Base-by-base conservation (phyloP, 2,888 invertebrate species). In the Aproaerema taeniolella region DNA sequence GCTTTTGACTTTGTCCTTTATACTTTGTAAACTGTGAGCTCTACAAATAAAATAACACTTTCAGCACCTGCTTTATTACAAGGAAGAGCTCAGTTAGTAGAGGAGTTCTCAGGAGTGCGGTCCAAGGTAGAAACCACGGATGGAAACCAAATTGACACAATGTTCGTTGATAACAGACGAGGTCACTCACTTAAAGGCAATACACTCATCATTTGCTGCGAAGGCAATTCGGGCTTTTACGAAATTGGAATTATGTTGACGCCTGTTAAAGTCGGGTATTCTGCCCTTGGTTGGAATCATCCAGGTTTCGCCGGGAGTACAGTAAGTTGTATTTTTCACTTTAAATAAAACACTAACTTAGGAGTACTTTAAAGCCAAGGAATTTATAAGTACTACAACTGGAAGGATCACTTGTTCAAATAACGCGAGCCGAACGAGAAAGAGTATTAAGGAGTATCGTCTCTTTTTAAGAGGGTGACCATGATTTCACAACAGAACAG, bases 141-240 rank as follows among this genome's bases (percentile, higher is more conserved):
- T 68, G 89, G 89, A 0, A 97, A 98, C 76, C 79, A 89, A 39
- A 92, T 99, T 39, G 99, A 99, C 65, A 90, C 94, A 0, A 92
- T 99, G 88, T 96, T 97, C 62, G 87, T 98, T 12, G 96, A 98
- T 69, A 89, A 91, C 50, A 89, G 97, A 15, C 67, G 71, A 8
- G 78, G 81, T 33, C n/a, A n/a, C n/a, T 80, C 85, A 26, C 39
- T 62, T 1, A 91, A 91, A 63, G 96, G 96, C 3, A 88, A 89
- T 38, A 92, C 86, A 6, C 83, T 98, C 52, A 95, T 97, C 1
- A 89, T 98, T 47, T 95, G 96, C 60, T 95, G 95, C 52, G 98
- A 98, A 75, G 99, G 99, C 1, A 99, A 99, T 81, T 95, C 97
- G 20, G 98, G 98, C 0, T 99, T 96, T 78, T 99, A 99, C 73